phyloP scores from a whole-genome alignment of 2,113 vertebrate species.

The Neolamprologus ventralis region DNA sequence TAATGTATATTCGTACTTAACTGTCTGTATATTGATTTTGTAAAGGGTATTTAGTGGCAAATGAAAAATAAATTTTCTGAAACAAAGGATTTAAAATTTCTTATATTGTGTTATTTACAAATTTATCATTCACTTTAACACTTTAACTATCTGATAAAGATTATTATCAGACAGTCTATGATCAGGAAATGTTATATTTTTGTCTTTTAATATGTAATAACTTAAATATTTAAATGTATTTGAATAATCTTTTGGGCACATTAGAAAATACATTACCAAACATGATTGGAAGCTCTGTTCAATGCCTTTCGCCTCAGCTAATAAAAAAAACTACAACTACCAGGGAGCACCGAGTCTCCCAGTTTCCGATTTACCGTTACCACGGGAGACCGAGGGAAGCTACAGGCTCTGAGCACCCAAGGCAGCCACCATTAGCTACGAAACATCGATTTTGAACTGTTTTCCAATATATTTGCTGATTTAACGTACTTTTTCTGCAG shows the following conservation, averaged over 20 bases:
- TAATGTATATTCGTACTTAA: background rate
- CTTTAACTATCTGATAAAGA: background rate
- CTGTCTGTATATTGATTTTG: background rate
- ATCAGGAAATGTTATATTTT: background rate
- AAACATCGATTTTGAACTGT: background rate
- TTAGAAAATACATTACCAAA: background rate
- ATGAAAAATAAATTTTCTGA: conserved; percentile 16
- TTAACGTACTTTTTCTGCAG: accelerated
- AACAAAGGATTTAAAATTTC: background rate
- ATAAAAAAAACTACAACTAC: conserved; percentile 48
- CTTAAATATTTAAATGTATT: background rate
- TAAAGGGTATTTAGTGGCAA: background rate
- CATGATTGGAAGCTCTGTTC: background rate
- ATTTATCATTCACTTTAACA: background rate
- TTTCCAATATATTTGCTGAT: background rate
- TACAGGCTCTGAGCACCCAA: background rate
- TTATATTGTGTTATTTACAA: background rate
- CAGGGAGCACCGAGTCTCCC: background rate
- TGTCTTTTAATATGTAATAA: background rate
- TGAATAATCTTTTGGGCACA: background rate
- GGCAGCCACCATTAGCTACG: background rate
- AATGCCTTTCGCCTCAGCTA: background rate
- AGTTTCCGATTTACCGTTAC: conserved; percentile 67
- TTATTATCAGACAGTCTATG: background rate
- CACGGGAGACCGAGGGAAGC: conserved; percentile 62